Conservation (phyloP, 2,113 vertebrate species). For the Grallaria varia region DNA sequence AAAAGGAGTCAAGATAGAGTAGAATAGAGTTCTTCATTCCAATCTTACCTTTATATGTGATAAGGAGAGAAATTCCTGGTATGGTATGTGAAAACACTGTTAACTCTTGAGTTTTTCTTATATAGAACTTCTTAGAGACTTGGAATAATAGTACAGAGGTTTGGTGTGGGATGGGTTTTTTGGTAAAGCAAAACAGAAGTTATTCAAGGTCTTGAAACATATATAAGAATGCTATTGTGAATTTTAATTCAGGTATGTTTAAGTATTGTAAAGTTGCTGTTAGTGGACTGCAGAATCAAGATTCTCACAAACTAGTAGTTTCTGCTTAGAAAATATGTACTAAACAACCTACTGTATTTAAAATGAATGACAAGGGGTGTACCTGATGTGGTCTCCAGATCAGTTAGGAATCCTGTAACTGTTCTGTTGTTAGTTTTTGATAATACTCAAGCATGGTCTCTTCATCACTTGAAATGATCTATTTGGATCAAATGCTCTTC, state of each 20-base stretch:
- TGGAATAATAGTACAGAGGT: background rate
- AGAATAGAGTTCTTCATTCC: background rate
- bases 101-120: background rate
- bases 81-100: background rate
- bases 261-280: background rate
- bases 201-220: background rate
- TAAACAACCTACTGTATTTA: background rate
- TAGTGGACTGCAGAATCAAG: background rate
- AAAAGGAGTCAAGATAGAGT: background rate
- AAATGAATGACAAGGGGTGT: background rate
- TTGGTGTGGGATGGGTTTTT: background rate
- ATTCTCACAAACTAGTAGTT: background rate
- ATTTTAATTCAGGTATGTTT: background rate
- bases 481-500: background rate
- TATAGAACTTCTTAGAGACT: background rate
- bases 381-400: background rate
- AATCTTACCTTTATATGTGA: background rate
- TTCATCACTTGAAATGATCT: background rate
- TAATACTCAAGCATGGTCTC: rapidly evolving
- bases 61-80: background rate
- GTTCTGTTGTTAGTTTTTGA: background rate
- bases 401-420: background rate
- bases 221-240: background rate
- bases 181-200: background rate
- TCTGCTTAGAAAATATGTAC: background rate